These are phyloP conservation scores for Drosophila kanekoi DNA, from an alignment of 2,888 invertebrate genomes.

Conservation along the genomic window DNA sequence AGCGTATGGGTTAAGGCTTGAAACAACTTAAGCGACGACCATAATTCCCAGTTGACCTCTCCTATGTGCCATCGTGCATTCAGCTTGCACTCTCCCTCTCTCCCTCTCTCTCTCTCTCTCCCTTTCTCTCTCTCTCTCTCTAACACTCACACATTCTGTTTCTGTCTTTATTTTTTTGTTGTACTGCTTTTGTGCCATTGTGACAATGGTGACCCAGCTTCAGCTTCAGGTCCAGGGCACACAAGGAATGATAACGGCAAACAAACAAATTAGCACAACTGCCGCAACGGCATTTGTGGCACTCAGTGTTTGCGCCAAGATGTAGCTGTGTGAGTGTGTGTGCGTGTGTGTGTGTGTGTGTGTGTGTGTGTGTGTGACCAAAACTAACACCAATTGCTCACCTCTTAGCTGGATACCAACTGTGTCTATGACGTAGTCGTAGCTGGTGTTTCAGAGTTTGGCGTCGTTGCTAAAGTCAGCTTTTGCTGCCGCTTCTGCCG, in stretches of 20 bases:
- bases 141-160: neutral
- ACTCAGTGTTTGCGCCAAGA: conserved; percentile 44
- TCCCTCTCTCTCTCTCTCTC: conserved; percentile 1
- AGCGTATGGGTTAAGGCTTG: conserved; percentile 7
- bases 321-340: conserved; percentile 7
- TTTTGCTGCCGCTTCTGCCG: conserved; percentile 5
- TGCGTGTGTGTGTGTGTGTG: conserved; percentile 2
- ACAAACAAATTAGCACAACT: conserved; percentile 80
- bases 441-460: conserved; percentile 13
- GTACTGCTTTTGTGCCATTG: conserved; percentile 52
- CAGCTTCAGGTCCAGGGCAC: conserved; percentile 55
- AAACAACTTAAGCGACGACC: conserved; percentile 23
- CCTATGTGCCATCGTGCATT: conserved; percentile 18
- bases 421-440: conserved; percentile 26
- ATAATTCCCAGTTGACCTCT: conserved; percentile 39
- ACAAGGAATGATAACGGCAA: conserved; percentile 77
- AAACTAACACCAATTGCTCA: conserved; percentile 77
- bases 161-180: conserved; percentile 5
- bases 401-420: conserved; percentile 68
- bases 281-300: conserved; percentile 69
- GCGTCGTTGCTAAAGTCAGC: conserved; percentile 9
- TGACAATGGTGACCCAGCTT: conserved; percentile 64
- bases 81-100: conserved; percentile 7
- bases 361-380: conserved; percentile 38
- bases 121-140: neutral